Conservation (phyloP, 2,888 invertebrate species). For the Calameuta pallipes region DNA sequence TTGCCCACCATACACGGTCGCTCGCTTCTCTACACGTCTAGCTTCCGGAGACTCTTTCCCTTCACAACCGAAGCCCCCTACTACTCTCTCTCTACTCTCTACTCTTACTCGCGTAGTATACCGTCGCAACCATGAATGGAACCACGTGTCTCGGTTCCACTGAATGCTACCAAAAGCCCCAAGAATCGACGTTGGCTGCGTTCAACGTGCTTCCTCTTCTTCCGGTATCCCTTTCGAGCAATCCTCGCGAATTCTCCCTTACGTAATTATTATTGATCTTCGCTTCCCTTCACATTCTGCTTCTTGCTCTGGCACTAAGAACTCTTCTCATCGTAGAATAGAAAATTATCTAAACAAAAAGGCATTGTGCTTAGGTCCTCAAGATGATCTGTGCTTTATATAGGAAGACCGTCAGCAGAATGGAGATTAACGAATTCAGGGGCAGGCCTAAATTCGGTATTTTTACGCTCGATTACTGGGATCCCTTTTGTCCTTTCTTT, state of each 20-base stretch:
- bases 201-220: not conserved
- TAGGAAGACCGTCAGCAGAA: conserved; percentile 19
- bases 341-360: not conserved
- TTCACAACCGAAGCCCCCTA: not conserved
- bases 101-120: conserved; percentile 31
- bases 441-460: conserved; percentile 34
- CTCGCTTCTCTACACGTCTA: conserved; percentile 26
- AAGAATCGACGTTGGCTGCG: not conserved
- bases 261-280: too few relatives aligned
- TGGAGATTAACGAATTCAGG: conserved; percentile 53
- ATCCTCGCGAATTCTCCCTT: too few relatives aligned
- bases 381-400: too few relatives aligned
- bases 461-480: conserved; percentile 53
- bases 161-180: conserved; percentile 16
- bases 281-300: too few relatives aligned
- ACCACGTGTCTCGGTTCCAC: conserved; percentile 45
- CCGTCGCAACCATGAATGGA: conserved; percentile 54
- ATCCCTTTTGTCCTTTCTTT: conserved; percentile 35
- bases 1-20: conserved; percentile 21
- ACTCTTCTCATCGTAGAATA: not conserved
- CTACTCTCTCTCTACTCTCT: conserved; percentile 2
- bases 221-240: not conserved
- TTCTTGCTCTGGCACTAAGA: too few relatives aligned
- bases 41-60: conserved; percentile 19
- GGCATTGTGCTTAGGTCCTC: not conserved